Conservation (phyloP, 2,888 invertebrate genomes). For the Drosophila histrio region DNA sequence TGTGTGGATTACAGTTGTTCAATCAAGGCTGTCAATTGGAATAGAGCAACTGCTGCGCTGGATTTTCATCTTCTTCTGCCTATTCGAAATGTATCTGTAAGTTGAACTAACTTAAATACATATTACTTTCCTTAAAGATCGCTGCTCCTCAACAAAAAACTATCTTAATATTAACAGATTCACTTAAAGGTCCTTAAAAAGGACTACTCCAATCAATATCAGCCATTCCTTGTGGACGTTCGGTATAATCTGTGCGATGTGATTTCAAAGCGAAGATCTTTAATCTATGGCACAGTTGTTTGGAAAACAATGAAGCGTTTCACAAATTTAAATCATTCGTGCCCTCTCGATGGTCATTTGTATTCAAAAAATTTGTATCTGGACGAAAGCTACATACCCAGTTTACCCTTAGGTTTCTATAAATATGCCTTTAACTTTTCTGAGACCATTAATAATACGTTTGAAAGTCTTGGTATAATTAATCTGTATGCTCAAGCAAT, state of each 20-base stretch:
- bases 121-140: too few species aligned
- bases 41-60: not conserved
- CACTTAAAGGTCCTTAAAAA: constrained; percentile 6
- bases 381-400: too few species aligned
- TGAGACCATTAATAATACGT: not conserved
- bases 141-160: too few species aligned
- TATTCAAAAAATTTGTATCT: too few species aligned
- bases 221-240: constrained; percentile 28
- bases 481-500: too few species aligned
- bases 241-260: constrained; percentile 25
- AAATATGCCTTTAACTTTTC: not conserved
- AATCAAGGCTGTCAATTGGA: constrained; percentile 13
- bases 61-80: not conserved
- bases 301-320: not conserved
- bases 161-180: constrained; percentile 6
- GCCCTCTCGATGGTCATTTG: constrained; percentile 9
- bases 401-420: not conserved
- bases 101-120: too few species aligned
- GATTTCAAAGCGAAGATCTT: constrained; percentile 4
- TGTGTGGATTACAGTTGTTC: not conserved
- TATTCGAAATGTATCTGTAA: not conserved
- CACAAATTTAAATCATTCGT: constrained; percentile 35
- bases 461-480: not conserved
- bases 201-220: constrained; percentile 22
- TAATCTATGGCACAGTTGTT: too few species aligned